Evolutionary conservation across 1,140 invertebrate genomes (phyloP).

Genomic region (Eriosoma lanigerum): DNA sequence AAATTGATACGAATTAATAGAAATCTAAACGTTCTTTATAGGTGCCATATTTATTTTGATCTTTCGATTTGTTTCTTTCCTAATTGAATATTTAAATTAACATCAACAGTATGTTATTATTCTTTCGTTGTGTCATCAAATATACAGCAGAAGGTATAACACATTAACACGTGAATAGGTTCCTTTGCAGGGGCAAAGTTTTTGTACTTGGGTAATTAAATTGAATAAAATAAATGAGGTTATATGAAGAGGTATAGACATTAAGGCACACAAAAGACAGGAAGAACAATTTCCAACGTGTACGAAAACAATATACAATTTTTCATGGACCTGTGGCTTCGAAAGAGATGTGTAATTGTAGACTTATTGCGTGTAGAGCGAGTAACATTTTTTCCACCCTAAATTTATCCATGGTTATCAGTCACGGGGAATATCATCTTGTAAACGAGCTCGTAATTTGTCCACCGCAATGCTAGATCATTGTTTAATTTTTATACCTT

Average conservation of each 20-base stretch:
- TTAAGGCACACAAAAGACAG: slow-evolving; percentile 8
- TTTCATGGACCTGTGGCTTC: slow-evolving; percentile 45
- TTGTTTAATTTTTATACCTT: slow-evolving; percentile 1
- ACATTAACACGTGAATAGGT: no score
- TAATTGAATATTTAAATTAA: background rate
- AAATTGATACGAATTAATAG: background rate
- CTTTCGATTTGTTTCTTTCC: background rate
- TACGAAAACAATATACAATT: slow-evolving; percentile 36
- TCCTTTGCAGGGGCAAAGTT: background rate
- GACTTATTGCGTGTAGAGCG: slow-evolving; percentile 12
- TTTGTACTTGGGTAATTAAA: slow-evolving; percentile 44
- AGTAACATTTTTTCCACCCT: slow-evolving; percentile 18
- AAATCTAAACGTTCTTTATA: background rate
- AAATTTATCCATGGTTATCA: slow-evolving; percentile 34
- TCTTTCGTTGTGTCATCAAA: no score
- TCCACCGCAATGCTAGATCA: slow-evolving; percentile 1
- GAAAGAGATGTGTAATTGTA: slow-evolving; percentile 23
- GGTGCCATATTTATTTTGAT: background rate
- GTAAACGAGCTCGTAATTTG: slow-evolving; percentile 50
- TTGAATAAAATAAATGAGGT: background rate
- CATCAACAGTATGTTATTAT: no score
- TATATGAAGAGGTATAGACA: no score
- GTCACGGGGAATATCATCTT: slow-evolving; percentile 29
- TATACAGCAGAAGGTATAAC: no score
- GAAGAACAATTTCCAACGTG: slow-evolving; percentile 28